Evolutionary conservation across 2,888 invertebrate genomes (phyloP).

Genomic region (Oligia fasciuncula): DNA sequence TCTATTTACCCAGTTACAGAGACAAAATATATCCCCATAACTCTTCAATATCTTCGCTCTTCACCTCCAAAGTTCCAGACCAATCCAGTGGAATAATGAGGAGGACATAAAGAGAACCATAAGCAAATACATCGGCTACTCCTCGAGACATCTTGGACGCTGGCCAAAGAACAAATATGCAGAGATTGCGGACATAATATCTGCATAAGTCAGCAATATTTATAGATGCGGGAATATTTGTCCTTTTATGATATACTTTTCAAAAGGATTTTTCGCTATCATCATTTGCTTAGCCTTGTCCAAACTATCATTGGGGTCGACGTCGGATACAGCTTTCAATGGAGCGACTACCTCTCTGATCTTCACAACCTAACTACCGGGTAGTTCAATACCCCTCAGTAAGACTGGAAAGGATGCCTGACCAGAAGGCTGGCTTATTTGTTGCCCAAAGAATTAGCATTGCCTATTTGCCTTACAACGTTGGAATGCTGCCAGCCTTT

Average conservation of each 20-base stretch:
- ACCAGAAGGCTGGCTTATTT: neutral
- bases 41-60: constrained; percentile 42
- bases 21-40: constrained; percentile 29
- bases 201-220: constrained; percentile 47
- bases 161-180: constrained; percentile 71
- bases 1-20: constrained; percentile 16
- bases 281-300: neutral
- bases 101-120: constrained; percentile 62
- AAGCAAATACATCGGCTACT: constrained; percentile 61
- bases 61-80: constrained; percentile 42
- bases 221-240: constrained; percentile 38
- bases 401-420: neutral
- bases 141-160: constrained; percentile 67
- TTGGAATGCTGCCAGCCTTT: neutral
- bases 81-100: constrained; percentile 55
- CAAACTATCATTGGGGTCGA: neutral
- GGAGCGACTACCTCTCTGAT: too few species aligned
- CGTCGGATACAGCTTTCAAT: neutral
- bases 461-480: too few species aligned
- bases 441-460: neutral
- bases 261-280: neutral
- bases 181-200: constrained; percentile 64
- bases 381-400: neutral
- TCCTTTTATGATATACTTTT: neutral
- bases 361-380: neutral